These are phyloP conservation scores for Megalopta genalis DNA, from an alignment of 1,140 invertebrate species.

Conservation along the genomic window DNA sequence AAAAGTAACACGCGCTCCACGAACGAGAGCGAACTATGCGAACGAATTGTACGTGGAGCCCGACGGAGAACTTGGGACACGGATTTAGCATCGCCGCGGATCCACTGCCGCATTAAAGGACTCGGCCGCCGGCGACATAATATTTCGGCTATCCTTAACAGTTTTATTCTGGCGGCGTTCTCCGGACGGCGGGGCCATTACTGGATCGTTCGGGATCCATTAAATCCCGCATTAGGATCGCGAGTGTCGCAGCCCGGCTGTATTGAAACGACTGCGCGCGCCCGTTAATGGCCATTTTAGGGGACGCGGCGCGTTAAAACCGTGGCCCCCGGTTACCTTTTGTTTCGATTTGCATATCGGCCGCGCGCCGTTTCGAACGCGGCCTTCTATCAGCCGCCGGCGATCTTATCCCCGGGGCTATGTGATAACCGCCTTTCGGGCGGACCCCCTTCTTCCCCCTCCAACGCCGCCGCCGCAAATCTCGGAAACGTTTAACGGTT, in stretches of 20 bases:
- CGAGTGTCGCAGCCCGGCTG: neutral
- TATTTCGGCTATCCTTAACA: too few species aligned
- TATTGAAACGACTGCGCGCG: neutral
- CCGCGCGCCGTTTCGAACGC: constrained; percentile 1
- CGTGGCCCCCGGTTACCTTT: neutral
- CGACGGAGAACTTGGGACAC: too few species aligned
- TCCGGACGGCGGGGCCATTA: neutral
- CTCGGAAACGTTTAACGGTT: constrained; percentile 44
- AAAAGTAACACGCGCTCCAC: too few species aligned
- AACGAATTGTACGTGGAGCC: too few species aligned
- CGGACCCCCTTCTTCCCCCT: too few species aligned
- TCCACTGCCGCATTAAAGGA: too few species aligned
- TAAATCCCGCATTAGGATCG: constrained; percentile 27
- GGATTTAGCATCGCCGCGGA: too few species aligned
- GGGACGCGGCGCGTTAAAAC: neutral
- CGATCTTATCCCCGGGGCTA: constrained; percentile 20
- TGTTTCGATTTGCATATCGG: constrained; percentile 28
- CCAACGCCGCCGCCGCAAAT: constrained; percentile 28
- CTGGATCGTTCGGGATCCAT: neutral
- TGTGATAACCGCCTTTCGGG: constrained; percentile 29
- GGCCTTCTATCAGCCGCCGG: neutral
- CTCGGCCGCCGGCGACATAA: too few species aligned
- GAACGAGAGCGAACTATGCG: too few species aligned
- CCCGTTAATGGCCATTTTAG: neutral
- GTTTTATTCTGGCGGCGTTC: neutral